Conservation (phyloP, 2,113 vertebrate genomes). For the Lagenorhynchus albirostris region DNA sequence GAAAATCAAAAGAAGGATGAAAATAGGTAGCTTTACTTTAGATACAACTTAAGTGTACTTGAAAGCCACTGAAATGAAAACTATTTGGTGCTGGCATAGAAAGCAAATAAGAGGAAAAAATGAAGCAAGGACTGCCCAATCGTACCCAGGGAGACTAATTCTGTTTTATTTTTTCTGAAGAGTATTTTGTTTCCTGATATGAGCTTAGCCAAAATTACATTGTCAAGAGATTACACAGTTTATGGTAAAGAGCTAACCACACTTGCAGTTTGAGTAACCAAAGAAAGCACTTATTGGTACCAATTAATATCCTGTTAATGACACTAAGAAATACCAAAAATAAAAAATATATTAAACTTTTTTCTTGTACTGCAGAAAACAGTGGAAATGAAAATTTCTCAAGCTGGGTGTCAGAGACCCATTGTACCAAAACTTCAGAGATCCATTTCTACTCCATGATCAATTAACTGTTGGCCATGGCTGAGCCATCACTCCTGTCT, state of each 20-base stretch:
- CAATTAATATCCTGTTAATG: not conserved
- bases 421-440: not conserved
- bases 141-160: not conserved
- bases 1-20: not conserved
- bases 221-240: not conserved
- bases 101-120: not conserved
- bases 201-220: not conserved
- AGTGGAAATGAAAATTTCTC: not conserved
- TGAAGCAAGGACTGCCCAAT: not conserved
- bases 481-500: not conserved
- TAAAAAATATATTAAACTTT: not conserved
- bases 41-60: not conserved
- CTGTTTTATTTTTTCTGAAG: not conserved
- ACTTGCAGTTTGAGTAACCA: not conserved
- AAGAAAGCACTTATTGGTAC: not conserved
- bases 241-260: not conserved
- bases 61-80: conserved; percentile 11
- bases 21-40: not conserved
- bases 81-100: not conserved
- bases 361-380: not conserved
- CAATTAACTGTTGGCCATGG: not conserved
- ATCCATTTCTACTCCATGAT: not conserved
- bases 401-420: not conserved
- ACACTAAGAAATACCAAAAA: not conserved
- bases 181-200: not conserved